Conservation (phyloP, 2,113 vertebrate genomes). For the Apus apus region DNA sequence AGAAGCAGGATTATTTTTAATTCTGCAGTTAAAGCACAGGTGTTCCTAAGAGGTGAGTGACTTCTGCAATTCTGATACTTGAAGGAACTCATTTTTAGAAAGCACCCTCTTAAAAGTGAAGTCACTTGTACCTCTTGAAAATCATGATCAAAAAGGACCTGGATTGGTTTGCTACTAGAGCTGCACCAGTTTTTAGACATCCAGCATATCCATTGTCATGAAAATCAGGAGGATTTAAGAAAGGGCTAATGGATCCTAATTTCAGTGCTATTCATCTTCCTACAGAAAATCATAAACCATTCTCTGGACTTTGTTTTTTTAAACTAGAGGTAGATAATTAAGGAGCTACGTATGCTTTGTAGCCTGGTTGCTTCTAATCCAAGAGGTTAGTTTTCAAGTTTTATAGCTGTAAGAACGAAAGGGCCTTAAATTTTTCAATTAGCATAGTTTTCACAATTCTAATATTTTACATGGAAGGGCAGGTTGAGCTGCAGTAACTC, state of each 20-base stretch:
- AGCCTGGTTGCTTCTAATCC: constrained; percentile 2
- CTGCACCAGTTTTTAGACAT: not conserved
- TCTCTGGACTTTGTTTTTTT: not conserved
- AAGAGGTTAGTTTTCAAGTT: constrained; percentile 3
- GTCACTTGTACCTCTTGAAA: not conserved
- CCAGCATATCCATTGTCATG: not conserved
- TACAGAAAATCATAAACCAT: not conserved
- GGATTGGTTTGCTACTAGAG: not conserved
- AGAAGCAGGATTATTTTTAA: not conserved
- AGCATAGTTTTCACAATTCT: constrained; percentile 6
- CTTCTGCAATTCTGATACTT: not conserved
- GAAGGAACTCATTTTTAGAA: not conserved
- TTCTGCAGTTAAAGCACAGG: not conserved
- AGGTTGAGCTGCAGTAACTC: not conserved
- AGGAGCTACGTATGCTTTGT: not conserved
- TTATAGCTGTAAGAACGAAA: constrained; percentile 14
- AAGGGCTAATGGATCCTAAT: constrained; percentile 45
- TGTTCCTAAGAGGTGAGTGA: not conserved
- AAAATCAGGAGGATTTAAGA: constrained; percentile 8
- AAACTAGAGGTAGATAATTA: not conserved
- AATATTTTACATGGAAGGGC: not conserved
- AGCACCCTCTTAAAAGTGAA: not conserved
- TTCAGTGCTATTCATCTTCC: not conserved
- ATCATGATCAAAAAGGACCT: not conserved
- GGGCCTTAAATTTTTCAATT: constrained; percentile 36